These are phyloP conservation scores for Vimba vimba DNA, from an alignment of 2,113 vertebrate species.

Conservation along the genomic window DNA sequence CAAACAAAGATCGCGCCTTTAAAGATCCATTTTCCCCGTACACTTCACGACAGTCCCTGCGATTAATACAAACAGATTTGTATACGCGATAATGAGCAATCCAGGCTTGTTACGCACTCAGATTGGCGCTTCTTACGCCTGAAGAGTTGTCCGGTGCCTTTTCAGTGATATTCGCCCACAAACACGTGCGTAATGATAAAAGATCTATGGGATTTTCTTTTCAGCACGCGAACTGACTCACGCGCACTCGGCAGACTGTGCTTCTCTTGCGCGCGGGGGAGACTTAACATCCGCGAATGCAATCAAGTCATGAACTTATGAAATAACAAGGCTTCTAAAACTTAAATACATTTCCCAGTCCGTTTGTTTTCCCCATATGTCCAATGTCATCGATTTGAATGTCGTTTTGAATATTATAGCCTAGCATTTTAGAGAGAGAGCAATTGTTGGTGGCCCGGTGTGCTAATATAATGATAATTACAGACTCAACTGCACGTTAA, in stretches of 20 bases:
- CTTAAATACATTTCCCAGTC: neutral
- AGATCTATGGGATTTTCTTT: neutral
- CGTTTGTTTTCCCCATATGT: neutral
- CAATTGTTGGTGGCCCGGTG: neutral
- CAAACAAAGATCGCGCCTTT: neutral
- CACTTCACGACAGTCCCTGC: conserved; percentile 3
- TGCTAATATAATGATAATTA: neutral
- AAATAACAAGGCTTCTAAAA: neutral
- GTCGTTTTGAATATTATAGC: neutral
- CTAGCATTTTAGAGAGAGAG: neutral
- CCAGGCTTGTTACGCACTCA: neutral
- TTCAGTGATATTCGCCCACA: neutral
- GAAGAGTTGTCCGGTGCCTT: neutral
- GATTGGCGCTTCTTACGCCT: neutral
- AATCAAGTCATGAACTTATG: neutral
- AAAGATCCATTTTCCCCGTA: conserved; percentile 4
- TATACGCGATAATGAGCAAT: too few relatives aligned
- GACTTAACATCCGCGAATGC: neutral
- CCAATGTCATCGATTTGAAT: neutral
- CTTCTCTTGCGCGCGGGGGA: neutral
- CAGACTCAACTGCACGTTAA: neutral
- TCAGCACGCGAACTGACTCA: neutral
- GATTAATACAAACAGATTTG: neutral
- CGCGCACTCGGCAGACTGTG: conserved; percentile 7
- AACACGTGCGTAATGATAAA: neutral